Percentiles rank a stretch among this genome's conserved stretches.
Evolutionary conservation across 2,113 vertebrate species (phyloP).

Genomic region (Menidia beryllina): DNA sequence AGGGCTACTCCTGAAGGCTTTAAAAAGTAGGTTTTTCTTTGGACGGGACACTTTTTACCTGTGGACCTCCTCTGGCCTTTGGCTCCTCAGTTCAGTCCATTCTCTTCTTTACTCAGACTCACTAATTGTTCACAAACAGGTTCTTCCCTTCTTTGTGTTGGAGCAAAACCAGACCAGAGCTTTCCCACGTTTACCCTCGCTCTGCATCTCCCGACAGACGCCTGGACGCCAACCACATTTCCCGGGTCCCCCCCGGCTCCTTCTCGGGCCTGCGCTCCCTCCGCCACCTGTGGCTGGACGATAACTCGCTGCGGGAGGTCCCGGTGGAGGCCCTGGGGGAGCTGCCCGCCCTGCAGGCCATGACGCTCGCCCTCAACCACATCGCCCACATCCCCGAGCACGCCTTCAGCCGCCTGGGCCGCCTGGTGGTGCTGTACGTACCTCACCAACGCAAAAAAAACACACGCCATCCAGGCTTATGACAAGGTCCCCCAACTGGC

Average conservation of each 20-base stretch:
- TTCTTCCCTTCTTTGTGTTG: too few relatives aligned
- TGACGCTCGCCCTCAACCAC: slow-evolving; percentile 91
- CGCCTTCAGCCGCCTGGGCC: slow-evolving; percentile 90
- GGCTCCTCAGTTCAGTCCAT: too few relatives aligned
- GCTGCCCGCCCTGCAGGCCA: slow-evolving; percentile 88
- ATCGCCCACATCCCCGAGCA: slow-evolving; percentile 86
- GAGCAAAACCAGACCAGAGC: too few relatives aligned
- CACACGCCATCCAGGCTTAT: too few relatives aligned
- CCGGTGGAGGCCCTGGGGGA: slow-evolving; percentile 85
- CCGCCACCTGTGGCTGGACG: slow-evolving; percentile 93
- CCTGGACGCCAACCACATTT: slow-evolving; percentile 92
- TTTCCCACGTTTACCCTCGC: neutral
- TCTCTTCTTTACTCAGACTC: too few relatives aligned
- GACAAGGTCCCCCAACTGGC: too few relatives aligned
- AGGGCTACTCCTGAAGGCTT: neutral
- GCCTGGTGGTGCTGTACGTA: slow-evolving; percentile 92
- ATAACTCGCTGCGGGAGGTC: slow-evolving; percentile 89
- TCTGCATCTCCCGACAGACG: slow-evolving; percentile 76
- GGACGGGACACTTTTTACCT: neutral
- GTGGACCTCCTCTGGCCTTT: neutral
- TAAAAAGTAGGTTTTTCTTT: neutral
- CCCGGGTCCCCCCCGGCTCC: slow-evolving; percentile 83
- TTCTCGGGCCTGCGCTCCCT: slow-evolving; percentile 88
- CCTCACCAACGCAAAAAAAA: neutral
- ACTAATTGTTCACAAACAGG: too few relatives aligned